Base-by-base conservation (phyloP, 2,113 vertebrate species). In the Orientallactaga bullata region DNA sequence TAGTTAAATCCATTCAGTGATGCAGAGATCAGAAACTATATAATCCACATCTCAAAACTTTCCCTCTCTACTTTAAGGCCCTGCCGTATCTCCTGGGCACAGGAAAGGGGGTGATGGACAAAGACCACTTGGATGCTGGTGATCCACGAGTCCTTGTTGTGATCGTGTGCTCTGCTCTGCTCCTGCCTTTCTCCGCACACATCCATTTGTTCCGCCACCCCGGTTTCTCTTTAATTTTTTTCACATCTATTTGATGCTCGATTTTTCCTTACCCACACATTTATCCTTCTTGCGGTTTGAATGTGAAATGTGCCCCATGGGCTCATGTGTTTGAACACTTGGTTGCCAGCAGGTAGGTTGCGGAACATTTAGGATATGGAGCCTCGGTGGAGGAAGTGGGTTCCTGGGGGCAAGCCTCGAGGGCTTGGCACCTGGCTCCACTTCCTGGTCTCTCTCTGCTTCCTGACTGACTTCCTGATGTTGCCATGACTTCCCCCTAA, bases 111-210 rank as follows among this genome's bases (percentile, higher is more conserved):
- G 51, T 17, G 23, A 51, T 17, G 32, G 21, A 32, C 9, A 51
- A 17, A 39, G 76, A 20, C 39, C 37, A 68, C 15, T 3, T 10
- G 24, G 24, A 73, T 11, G 2, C 51, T 77, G 32, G 35, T 4
- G n/a, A 76, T 4, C n/a, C 65, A 23, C 1, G 13, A 65, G 4
- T 12, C 28, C 55, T 1, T 0, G 8, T 60, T 18, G 35, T 35
- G 2, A 1, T 9, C 60, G 17, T 58, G 8, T 16, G 6, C 9
- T 7, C 28, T 5, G 30, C 24, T 51, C 42, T 21, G 42, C 16
- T 4, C 8, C 42, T 8, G 28, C 20, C 42, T 18, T 15, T 74
- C 55, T n/a, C 21, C 35, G 7, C 39, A 60, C 20, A 28, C 0
- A 24, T 63, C 16, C 23, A 30, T 1, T 1, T 66, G 30, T 85